These are phyloP conservation scores for Emydocephalus ijimae DNA, from an alignment of 2,113 vertebrate genomes.

Conservation along the genomic window DNA sequence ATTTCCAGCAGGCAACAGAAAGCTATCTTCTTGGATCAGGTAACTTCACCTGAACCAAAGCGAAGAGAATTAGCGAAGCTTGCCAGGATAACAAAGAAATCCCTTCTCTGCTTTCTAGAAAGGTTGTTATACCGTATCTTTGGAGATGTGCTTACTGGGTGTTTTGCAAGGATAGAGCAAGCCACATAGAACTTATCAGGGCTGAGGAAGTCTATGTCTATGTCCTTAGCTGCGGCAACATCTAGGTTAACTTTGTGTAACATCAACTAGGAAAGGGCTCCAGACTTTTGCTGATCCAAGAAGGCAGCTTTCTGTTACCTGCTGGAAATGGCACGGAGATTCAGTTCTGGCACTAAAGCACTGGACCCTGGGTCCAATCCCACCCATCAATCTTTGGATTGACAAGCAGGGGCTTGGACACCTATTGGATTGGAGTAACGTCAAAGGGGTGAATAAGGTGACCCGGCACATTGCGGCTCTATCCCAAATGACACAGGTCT, in stretches of 20 bases:
- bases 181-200: background rate
- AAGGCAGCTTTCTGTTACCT: background rate
- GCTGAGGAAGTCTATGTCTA: background rate
- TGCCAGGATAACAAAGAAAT: background rate
- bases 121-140: background rate
- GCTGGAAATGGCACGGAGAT: background rate
- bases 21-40: too few species aligned
- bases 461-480: background rate
- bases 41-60: background rate
- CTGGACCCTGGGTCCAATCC: background rate
- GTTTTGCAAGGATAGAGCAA: background rate
- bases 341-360: background rate
- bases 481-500: background rate
- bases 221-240: background rate
- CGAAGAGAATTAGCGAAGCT: background rate
- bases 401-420: background rate
- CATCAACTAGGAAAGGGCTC: background rate
- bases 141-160: background rate
- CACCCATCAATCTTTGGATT: background rate
- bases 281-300: background rate
- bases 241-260: background rate
- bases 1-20: too few species aligned
- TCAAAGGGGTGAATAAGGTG: background rate
- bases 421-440: background rate
- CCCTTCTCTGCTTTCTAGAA: background rate